These are phyloP conservation scores for Actinernus sp. DNA, from an alignment of 92 coral and sea anemone genomes.

Conservation along the genomic window DNA sequence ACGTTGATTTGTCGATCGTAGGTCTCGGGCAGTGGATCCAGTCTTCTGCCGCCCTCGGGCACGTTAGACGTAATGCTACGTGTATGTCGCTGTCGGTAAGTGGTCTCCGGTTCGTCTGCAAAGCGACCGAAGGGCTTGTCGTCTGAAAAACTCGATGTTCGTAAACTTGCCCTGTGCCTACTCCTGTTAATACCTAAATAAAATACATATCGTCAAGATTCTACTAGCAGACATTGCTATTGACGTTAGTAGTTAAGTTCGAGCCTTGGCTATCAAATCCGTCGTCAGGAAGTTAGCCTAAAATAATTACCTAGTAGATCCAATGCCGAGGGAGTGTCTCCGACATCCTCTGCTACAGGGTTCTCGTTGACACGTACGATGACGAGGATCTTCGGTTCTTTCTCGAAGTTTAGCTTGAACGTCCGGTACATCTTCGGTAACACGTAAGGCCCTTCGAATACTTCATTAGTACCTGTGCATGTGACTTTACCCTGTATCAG, in stretches of 20 bases:
- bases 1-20: slow-evolving; percentile 20
- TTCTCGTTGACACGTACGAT: slow-evolving; percentile 78
- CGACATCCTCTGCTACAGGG: slow-evolving; percentile 66
- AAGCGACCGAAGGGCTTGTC: background rate
- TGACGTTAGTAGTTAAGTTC: too few species aligned
- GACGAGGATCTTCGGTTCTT: slow-evolving; percentile 83
- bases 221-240: background rate
- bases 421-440: slow-evolving; percentile 66
- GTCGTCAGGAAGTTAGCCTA: too few species aligned
- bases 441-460: slow-evolving; percentile 85
- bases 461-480: slow-evolving; percentile 69
- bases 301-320: slow-evolving; percentile 67
- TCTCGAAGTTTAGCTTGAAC: slow-evolving; percentile 70
- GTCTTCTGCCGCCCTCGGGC: slow-evolving; percentile 41
- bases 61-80: background rate
- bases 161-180: background rate
- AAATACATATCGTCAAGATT: background rate
- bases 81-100: slow-evolving; percentile 25
- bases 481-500: slow-evolving; percentile 91
- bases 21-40: slow-evolving; percentile 64
- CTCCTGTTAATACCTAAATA: slow-evolving; percentile 3
- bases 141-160: slow-evolving; percentile 2
- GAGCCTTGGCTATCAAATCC: too few species aligned
- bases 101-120: slow-evolving; percentile 4
- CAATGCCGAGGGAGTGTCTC: slow-evolving; percentile 79